Percentiles rank a stretch among this genome's conserved stretches.
Evolutionary conservation across 2,888 invertebrate species (phyloP).

Genomic region (Willowsia nigromaculata): DNA sequence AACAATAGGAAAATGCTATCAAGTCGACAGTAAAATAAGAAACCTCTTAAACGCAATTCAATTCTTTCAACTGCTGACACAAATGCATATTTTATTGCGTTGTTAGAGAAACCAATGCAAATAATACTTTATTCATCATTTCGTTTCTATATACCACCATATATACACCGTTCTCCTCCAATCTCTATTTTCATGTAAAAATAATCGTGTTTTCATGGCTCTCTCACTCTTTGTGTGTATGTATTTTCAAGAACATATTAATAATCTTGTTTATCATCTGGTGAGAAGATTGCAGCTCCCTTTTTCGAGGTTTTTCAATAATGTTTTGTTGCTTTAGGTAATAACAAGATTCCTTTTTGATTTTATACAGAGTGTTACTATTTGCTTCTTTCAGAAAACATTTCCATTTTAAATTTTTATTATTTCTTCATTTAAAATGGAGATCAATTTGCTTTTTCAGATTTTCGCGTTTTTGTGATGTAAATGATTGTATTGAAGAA

Average conservation of each 20-base stretch:
- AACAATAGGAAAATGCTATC: neutral
- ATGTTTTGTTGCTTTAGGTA: too few relatives aligned
- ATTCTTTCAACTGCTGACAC: neutral
- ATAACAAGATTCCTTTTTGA: too few relatives aligned
- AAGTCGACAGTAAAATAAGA: neutral
- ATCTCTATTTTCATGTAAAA: neutral
- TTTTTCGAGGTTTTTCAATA: too few relatives aligned
- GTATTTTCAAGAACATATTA: too few relatives aligned
- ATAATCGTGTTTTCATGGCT: too few relatives aligned
- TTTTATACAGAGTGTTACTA: too few relatives aligned
- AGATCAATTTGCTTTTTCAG: neutral
- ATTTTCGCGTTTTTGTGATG: neutral
- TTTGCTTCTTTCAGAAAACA: neutral
- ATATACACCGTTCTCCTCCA: too few relatives aligned
- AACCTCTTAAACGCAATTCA: neutral
- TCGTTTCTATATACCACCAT: too few relatives aligned
- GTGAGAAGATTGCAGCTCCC: too few relatives aligned
- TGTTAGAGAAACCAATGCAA: neutral
- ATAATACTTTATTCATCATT: neutral
- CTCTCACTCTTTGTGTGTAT: too few relatives aligned
- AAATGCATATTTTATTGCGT: neutral
- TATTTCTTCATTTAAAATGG: neutral
- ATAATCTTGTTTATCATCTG: too few relatives aligned
- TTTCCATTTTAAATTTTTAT: neutral
- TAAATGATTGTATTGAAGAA: neutral